phyloP scores from a whole-genome alignment of 1,140 invertebrate species.

The Agrilus planipennis region DNA sequence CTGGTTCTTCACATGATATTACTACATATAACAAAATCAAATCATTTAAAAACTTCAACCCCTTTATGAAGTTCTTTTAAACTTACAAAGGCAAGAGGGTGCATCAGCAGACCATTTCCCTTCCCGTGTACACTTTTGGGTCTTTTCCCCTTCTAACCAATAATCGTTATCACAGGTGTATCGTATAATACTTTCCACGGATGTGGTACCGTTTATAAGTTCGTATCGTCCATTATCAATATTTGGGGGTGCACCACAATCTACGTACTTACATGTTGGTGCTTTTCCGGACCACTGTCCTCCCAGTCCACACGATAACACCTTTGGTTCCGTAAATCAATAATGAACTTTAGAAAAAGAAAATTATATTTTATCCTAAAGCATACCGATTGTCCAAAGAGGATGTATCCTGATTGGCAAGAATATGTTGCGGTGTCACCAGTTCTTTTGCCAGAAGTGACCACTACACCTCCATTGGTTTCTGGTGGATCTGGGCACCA shows the following conservation, averaged over 20 bases:
- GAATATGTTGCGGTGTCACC: conserved; percentile 67
- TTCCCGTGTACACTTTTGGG: conserved; percentile 60
- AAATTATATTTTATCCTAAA: conserved; percentile 2
- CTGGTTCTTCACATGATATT: conserved; percentile 77
- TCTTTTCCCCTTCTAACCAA: conserved; percentile 62
- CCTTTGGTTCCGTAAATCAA: no score
- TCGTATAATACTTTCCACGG: conserved; percentile 57
- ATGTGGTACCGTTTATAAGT: conserved; percentile 67
- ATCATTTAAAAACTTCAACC: neutral
- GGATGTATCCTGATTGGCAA: conserved; percentile 73
- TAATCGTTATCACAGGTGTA: conserved; percentile 75
- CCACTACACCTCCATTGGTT: conserved; percentile 60
- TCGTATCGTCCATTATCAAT: conserved; percentile 62
- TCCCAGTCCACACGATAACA: conserved; percentile 66
- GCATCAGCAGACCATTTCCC: conserved; percentile 78
- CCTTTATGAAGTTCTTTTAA: conserved; percentile 2
- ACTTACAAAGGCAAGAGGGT: conserved; percentile 74
- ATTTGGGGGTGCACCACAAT: conserved; percentile 71
- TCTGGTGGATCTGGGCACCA: conserved; percentile 72
- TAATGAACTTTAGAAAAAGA: neutral
- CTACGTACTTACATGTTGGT: conserved; percentile 72
- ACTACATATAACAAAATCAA: conserved; percentile 55
- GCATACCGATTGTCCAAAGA: conserved; percentile 67
- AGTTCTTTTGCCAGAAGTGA: conserved; percentile 53
- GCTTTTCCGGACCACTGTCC: conserved; percentile 69